Evolutionary conservation across 2,888 invertebrate species (phyloP).

Genomic region (Drosophila acutilabella): DNA sequence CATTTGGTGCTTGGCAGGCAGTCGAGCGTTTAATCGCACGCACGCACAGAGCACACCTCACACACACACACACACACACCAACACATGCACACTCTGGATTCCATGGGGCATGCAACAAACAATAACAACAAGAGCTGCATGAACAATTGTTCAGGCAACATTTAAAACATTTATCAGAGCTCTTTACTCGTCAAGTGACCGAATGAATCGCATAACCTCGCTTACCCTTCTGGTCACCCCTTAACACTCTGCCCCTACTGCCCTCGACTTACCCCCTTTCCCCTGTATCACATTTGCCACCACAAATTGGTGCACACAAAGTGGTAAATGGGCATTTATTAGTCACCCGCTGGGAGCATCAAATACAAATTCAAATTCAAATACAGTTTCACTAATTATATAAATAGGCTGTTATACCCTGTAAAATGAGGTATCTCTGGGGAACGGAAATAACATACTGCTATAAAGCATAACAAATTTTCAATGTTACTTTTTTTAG

Average conservation of each 20-base stretch:
- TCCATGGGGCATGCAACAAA: constrained; percentile 24
- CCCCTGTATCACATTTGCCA: background rate
- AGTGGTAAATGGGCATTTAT: constrained; percentile 55
- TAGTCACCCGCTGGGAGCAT: constrained; percentile 44
- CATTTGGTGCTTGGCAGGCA: constrained; percentile 50
- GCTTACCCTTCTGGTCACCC: background rate
- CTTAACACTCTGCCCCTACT: background rate
- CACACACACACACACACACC: background rate
- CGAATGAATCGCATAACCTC: constrained; percentile 2
- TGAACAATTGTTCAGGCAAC: constrained; percentile 35
- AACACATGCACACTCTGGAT: constrained; percentile 1
- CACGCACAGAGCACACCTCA: constrained; percentile 8
- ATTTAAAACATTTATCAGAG: constrained; percentile 65
- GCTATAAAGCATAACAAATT: no score
- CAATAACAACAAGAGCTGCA: constrained; percentile 17
- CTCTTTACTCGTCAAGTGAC: constrained; percentile 43
- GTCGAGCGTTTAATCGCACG: constrained; percentile 42
- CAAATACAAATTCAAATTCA: constrained; percentile 35
- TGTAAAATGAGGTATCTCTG: background rate
- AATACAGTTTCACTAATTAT: constrained; percentile 52
- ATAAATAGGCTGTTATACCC: constrained; percentile 37
- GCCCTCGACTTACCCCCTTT: background rate
- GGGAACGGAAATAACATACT: background rate
- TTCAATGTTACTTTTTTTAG: no score
- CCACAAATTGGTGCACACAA: constrained; percentile 29